A percentile compares a stretch with the other conserved stretches of the same genome.
Evolutionary conservation across 2,797 vertebrate species (phyloP).

Genomic region (Sebastes steindachneri): DNA sequence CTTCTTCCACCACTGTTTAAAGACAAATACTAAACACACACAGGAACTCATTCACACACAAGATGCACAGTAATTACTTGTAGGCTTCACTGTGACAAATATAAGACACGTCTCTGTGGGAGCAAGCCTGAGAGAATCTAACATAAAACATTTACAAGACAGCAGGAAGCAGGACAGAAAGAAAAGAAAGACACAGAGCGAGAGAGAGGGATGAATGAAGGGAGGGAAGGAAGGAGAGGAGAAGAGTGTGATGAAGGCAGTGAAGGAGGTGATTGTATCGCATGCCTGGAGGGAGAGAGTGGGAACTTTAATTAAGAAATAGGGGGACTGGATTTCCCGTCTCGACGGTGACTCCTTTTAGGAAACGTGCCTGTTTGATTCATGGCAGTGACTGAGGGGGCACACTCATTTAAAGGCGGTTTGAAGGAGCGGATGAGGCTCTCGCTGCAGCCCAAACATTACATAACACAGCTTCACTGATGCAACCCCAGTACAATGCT

Average conservation of each 20-base stretch:
- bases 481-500: slow-evolving; percentile 67
- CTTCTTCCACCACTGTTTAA: background rate
- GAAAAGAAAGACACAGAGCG: background rate
- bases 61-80: slow-evolving; percentile 40
- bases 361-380: slow-evolving; percentile 64
- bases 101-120: slow-evolving; percentile 44
- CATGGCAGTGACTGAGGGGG: slow-evolving; percentile 47
- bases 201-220: slow-evolving; percentile 27
- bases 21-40: slow-evolving; percentile 33
- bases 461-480: slow-evolving; percentile 70
- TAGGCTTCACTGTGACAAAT: slow-evolving; percentile 50
- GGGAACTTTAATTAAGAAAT: slow-evolving; percentile 74
- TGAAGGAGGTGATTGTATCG: slow-evolving; percentile 71
- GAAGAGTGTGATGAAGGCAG: slow-evolving; percentile 53
- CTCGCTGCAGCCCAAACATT: slow-evolving; percentile 69
- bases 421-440: slow-evolving; percentile 48
- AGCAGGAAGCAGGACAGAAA: slow-evolving; percentile 41
- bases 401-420: slow-evolving; percentile 47
- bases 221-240: slow-evolving; percentile 9
- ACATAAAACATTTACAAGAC: slow-evolving; percentile 72
- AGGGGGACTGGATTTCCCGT: slow-evolving; percentile 66
- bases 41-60: background rate
- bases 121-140: slow-evolving; percentile 41
- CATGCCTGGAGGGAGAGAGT: slow-evolving; percentile 63
- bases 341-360: slow-evolving; percentile 62